Evolutionary conservation across 1,140 invertebrate species (phyloP).

Genomic region (Drosophila micromelanica): DNA sequence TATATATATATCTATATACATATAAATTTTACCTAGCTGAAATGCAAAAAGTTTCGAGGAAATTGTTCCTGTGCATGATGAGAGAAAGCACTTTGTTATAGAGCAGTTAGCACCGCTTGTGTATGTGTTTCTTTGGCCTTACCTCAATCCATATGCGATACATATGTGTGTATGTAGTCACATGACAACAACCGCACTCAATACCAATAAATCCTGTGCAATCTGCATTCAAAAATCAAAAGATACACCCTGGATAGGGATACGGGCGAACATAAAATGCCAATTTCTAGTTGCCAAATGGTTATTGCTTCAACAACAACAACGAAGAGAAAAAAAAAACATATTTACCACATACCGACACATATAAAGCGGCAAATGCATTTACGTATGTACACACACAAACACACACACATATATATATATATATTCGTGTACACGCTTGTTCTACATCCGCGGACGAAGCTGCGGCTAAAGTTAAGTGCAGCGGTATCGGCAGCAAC

Average conservation of each 20-base stretch:
- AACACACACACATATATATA: slow-evolving; percentile 24
- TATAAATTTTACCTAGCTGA: not conserved
- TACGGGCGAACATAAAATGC: slow-evolving; percentile 79
- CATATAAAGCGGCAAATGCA: slow-evolving; percentile 54
- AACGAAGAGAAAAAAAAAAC: slow-evolving; percentile 13
- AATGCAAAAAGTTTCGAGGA: not conserved
- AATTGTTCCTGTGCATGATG: slow-evolving; percentile 10
- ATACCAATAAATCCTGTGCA: slow-evolving; percentile 76
- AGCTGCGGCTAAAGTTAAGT: slow-evolving; percentile 59
- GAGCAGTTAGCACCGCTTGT: slow-evolving; percentile 7
- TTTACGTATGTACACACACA: slow-evolving; percentile 43
- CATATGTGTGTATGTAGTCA: not conserved
- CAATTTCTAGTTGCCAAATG: slow-evolving; percentile 82
- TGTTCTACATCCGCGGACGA: slow-evolving; percentile 7
- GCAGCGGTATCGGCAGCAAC: slow-evolving; percentile 26
- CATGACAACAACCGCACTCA: slow-evolving; percentile 53
- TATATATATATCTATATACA: no score
- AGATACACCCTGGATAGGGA: slow-evolving; percentile 56
- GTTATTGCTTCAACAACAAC: slow-evolving; percentile 61
- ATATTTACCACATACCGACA: slow-evolving; percentile 53
- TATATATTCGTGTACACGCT: slow-evolving; percentile 16
- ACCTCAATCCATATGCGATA: not conserved
- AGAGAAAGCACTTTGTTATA: slow-evolving; percentile 26
- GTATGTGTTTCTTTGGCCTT: not conserved
- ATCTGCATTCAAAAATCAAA: slow-evolving; percentile 82